Base-by-base conservation (phyloP, 1,140 invertebrate genomes). In the Drosophila sp. region DNA sequence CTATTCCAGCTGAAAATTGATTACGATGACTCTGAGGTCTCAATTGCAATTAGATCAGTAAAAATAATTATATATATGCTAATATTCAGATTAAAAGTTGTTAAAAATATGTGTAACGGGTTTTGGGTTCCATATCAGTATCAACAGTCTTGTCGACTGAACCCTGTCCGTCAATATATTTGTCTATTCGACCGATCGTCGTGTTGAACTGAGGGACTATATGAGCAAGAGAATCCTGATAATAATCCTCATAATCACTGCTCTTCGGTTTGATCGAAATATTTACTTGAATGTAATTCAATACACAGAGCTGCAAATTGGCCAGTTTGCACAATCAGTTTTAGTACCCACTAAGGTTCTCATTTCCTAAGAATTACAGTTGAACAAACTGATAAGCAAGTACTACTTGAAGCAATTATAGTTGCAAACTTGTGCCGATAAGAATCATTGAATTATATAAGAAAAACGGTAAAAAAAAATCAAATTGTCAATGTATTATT, bases 1-100 rank as follows among this genome's bases (percentile, higher is more conserved):
- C 16, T 25, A n/a, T n/a, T n/a, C n/a, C n/a, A 25, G 29, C 16
- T 25, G 11, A 14, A 7, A 32, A 16, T 50, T 38, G 7, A 61
- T 61, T 48, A 46, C 11, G 16, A 16, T 64, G 65, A 62, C 59
- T 61, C 61, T 63, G 72, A 62, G 78, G 78, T 81, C 67, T n/a
- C n/a, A n/a, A n/a, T n/a, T n/a, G n/a, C n/a, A n/a, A n/a, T n/a
- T n/a, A n/a, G n/a, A n/a, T n/a, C n/a, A n/a, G n/a, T n/a, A n/a
- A n/a, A n/a, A n/a, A n/a, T n/a, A n/a, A n/a, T n/a, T n/a, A n/a
- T n/a, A n/a, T n/a, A n/a, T n/a, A n/a, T n/a, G n/a, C n/a, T n/a
- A n/a, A n/a, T n/a, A n/a, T n/a, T n/a, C n/a, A n/a, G n/a, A n/a
- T n/a, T n/a, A n/a, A n/a, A n/a, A n/a, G n/a, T n/a, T n/a, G n/a